These are phyloP conservation scores for Montipora foliosa DNA, from an alignment of 64 coral and sea anemone species.

Conservation along the genomic window DNA sequence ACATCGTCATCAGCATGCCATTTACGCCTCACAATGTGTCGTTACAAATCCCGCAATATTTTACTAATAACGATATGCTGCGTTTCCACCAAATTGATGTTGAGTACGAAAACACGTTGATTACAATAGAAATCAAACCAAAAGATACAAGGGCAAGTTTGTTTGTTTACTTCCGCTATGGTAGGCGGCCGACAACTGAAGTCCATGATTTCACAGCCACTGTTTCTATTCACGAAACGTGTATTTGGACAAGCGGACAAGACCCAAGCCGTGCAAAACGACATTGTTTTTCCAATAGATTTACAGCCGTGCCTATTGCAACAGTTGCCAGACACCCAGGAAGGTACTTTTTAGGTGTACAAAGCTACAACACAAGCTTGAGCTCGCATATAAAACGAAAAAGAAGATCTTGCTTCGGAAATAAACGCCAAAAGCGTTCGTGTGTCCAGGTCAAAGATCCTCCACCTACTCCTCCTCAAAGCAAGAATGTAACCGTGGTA, in stretches of 20 bases:
- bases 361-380: slow-evolving; percentile 1
- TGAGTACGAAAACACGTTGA: background rate
- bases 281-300: background rate
- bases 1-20: slow-evolving; percentile 24
- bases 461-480: slow-evolving; percentile 6
- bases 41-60: background rate
- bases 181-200: slow-evolving; percentile 2
- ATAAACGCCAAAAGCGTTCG: slow-evolving; percentile 53
- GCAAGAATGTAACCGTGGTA: slow-evolving; percentile 28
- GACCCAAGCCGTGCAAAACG: background rate
- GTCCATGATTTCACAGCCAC: slow-evolving; percentile 14
- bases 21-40: background rate
- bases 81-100: slow-evolving; percentile 3
- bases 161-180: background rate
- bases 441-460: slow-evolving; percentile 80
- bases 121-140: background rate
- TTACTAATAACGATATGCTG: slow-evolving; percentile 1
- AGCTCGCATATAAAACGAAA: slow-evolving; percentile 9
- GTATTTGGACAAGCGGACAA: background rate
- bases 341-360: slow-evolving; percentile 8
- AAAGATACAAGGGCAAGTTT: background rate
- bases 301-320: background rate
- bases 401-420: slow-evolving; percentile 69
- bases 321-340: slow-evolving; percentile 3
- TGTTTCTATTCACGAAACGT: background rate